Percentiles rank a stretch among this genome's conserved stretches.
Evolutionary conservation across 2,113 vertebrate genomes (phyloP).

Genomic region (Potamarius usumacintae): DNA sequence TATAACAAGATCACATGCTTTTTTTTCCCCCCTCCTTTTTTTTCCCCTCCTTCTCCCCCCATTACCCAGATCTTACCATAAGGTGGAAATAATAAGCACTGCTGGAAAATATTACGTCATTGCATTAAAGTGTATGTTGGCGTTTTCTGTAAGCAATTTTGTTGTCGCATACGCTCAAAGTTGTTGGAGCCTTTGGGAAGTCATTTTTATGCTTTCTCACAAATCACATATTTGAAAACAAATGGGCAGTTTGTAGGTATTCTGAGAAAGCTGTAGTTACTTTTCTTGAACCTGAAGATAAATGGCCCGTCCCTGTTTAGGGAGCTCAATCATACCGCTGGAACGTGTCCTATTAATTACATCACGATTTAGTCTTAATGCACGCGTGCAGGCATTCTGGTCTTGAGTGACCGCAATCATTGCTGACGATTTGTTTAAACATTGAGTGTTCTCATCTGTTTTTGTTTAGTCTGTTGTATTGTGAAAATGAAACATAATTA

Average conservation of each 20-base stretch:
- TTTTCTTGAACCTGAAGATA: neutral
- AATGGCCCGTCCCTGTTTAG: neutral
- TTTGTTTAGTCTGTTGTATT: constrained; percentile 12
- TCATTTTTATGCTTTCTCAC: neutral
- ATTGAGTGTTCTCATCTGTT: neutral
- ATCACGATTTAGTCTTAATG: neutral
- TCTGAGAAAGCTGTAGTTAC: neutral
- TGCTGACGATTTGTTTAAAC: neutral
- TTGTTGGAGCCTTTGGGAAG: neutral
- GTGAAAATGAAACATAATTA: neutral
- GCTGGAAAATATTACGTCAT: constrained; percentile 7
- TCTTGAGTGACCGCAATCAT: neutral
- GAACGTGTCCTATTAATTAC: neutral
- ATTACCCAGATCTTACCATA: neutral
- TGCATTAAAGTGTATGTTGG: neutral
- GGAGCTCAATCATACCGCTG: neutral
- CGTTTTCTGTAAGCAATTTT: neutral
- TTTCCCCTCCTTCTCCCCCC: neutral
- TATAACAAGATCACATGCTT: neutral
- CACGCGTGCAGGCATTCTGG: neutral
- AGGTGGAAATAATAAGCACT: neutral
- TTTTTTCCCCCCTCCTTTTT: neutral
- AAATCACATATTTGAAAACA: neutral
- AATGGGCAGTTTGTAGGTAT: neutral
- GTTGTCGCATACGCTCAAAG: neutral